Conservation (phyloP, 2,797 vertebrate genomes). For the Columba guinea region DNA sequence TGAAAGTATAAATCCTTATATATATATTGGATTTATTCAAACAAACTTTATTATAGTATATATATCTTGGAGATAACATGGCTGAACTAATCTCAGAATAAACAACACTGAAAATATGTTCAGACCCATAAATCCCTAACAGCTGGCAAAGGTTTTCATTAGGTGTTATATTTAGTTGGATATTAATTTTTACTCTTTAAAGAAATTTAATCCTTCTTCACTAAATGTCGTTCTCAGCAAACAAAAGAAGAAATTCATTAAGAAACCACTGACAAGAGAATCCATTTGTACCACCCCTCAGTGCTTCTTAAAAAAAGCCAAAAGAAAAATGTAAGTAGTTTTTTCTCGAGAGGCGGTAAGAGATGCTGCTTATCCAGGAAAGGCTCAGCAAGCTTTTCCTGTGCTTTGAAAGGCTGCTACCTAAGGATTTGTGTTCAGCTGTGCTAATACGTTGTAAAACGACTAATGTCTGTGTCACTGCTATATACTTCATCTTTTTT, state of each 20-base stretch:
- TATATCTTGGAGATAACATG: background rate
- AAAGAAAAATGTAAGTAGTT: constrained; percentile 72
- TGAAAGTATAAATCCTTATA: background rate
- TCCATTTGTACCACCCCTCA: constrained; percentile 89
- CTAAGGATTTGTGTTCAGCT: background rate
- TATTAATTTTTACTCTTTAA: background rate
- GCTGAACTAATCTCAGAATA: background rate
- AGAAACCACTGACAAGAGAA: constrained; percentile 86
- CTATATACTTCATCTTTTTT: background rate
- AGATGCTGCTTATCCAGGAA: background rate
- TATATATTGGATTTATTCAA: background rate
- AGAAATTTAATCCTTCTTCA: background rate
- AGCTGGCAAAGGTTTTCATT: background rate
- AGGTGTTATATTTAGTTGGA: background rate
- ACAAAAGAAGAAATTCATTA: constrained; percentile 87
- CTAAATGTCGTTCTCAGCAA: constrained; percentile 80
- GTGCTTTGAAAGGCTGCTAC: accelerated
- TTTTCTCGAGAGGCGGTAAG: background rate
- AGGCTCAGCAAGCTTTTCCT: background rate
- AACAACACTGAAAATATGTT: background rate
- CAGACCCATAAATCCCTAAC: background rate
- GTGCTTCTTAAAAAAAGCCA: constrained; percentile 82
- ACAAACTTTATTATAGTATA: background rate
- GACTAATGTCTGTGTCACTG: background rate
- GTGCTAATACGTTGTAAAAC: background rate